These are phyloP conservation scores for Stegana nigrithorax DNA, from an alignment of 2,888 invertebrate species.

Conservation along the genomic window DNA sequence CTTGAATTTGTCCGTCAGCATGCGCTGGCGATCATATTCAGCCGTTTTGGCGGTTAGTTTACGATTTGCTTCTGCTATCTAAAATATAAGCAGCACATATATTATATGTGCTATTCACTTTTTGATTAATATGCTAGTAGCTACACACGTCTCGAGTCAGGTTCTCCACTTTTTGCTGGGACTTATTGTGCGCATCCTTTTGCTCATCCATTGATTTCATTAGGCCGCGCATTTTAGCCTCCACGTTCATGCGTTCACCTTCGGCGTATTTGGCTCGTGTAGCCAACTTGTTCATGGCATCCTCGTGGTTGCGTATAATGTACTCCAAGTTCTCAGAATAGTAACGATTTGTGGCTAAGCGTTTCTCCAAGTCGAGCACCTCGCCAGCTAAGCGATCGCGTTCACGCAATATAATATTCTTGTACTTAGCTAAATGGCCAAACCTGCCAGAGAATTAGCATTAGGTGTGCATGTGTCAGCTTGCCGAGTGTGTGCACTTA, in stretches of 20 bases:
- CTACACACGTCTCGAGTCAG: conserved; percentile 40
- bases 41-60: conserved; percentile 41
- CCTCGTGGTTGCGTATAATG: conserved; percentile 53
- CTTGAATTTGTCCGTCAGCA: conserved; percentile 45
- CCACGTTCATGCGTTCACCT: conserved; percentile 47
- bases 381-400: conserved; percentile 61
- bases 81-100: background rate
- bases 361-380: conserved; percentile 57
- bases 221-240: conserved; percentile 49
- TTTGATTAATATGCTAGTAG: background rate
- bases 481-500: conserved; percentile 31
- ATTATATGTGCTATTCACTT: background rate
- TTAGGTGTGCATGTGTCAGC: background rate
- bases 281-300: conserved; percentile 45
- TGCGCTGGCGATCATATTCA: conserved; percentile 51
- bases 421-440: conserved; percentile 57
- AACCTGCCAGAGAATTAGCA: conserved; percentile 36
- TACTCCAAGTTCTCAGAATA: conserved; percentile 62
- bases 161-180: conserved; percentile 42
- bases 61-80: conserved; percentile 37
- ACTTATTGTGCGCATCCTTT: conserved; percentile 47
- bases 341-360: conserved; percentile 56
- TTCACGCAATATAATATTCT: conserved; percentile 60
- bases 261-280: conserved; percentile 45
- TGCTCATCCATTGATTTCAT: conserved; percentile 54